Evolutionary conservation across 2,888 invertebrate species (phyloP).

Genomic region (Shargacucullia verbasci): DNA sequence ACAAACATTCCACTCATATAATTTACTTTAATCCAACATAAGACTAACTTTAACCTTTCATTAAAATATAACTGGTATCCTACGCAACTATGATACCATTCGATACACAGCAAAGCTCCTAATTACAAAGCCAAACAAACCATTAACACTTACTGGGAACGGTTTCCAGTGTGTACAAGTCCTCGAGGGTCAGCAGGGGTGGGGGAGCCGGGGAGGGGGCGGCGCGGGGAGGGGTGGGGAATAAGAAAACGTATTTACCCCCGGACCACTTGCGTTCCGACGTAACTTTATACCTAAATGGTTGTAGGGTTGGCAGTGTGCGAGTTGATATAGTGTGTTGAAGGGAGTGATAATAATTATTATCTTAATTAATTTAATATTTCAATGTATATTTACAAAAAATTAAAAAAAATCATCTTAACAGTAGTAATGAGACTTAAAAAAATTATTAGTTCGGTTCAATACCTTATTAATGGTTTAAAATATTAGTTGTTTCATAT

Average conservation of each 20-base stretch:
- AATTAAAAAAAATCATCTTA: too few species aligned
- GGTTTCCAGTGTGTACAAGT: slow-evolving; percentile 59
- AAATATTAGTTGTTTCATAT: too few species aligned
- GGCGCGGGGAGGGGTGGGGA: slow-evolving; percentile 61
- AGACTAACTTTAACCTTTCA: too few species aligned
- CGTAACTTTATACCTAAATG: slow-evolving; percentile 77
- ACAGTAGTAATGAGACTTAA: too few species aligned
- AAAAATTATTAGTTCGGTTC: too few species aligned
- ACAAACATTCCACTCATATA: too few species aligned
- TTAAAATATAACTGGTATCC: too few species aligned
- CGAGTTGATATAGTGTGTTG: neutral
- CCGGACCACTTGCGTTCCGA: slow-evolving; percentile 74
- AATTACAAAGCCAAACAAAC: slow-evolving; percentile 79
- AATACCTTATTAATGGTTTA: too few species aligned
- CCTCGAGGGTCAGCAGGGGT: slow-evolving; percentile 51
- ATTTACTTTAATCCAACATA: too few species aligned
- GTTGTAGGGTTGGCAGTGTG: slow-evolving; percentile 67
- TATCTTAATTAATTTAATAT: too few species aligned
- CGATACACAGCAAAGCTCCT: slow-evolving; percentile 56
- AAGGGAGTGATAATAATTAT: too few species aligned
- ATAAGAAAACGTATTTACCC: slow-evolving; percentile 82
- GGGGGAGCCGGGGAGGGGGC: slow-evolving; percentile 31
- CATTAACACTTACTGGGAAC: slow-evolving; percentile 64
- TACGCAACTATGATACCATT: slow-evolving; percentile 26
- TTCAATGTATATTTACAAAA: too few species aligned